A percentile compares a stretch with the other conserved stretches of the same genome.
These are phyloP conservation scores for Zeugodacus cucurbitae DNA, from an alignment of 1,140 invertebrate species.

Conservation along the genomic window DNA sequence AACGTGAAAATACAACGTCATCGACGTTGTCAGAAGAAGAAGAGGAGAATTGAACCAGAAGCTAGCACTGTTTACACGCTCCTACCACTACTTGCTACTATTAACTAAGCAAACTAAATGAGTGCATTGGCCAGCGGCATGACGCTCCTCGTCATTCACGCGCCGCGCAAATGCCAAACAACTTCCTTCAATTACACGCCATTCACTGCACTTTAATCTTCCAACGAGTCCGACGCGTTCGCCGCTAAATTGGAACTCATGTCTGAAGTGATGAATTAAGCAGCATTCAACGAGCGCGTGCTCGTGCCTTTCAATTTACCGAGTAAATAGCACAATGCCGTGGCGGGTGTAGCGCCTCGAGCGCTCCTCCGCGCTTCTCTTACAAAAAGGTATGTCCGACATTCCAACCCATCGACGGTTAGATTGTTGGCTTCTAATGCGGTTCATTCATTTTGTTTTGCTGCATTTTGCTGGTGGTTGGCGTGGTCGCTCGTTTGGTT, in stretches of 20 bases:
- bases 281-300: not conserved
- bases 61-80: not conserved
- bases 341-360: not conserved
- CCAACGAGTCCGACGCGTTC: not conserved
- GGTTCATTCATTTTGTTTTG: not conserved
- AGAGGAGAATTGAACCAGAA: not conserved
- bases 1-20: not conserved
- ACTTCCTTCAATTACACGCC: not conserved
- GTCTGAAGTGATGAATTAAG: not conserved
- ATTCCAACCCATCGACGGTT: not conserved
- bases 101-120: not conserved
- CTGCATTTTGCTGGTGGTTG: not conserved
- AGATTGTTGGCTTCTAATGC: not conserved
- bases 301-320: not conserved
- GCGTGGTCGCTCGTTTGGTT: not conserved
- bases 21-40: not conserved
- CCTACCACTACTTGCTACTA: not conserved
- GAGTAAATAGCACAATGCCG: not conserved
- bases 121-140: not conserved
- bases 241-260: slow-evolving; percentile 11
- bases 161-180: not conserved
- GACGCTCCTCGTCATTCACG: not conserved
- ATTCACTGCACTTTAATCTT: not conserved
- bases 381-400: not conserved
- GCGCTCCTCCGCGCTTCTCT: not conserved